A percentile compares a stretch with the other conserved stretches of the same genome.
Evolutionary conservation across 2,888 invertebrate species (phyloP).

Genomic region (Colletes collaris): DNA sequence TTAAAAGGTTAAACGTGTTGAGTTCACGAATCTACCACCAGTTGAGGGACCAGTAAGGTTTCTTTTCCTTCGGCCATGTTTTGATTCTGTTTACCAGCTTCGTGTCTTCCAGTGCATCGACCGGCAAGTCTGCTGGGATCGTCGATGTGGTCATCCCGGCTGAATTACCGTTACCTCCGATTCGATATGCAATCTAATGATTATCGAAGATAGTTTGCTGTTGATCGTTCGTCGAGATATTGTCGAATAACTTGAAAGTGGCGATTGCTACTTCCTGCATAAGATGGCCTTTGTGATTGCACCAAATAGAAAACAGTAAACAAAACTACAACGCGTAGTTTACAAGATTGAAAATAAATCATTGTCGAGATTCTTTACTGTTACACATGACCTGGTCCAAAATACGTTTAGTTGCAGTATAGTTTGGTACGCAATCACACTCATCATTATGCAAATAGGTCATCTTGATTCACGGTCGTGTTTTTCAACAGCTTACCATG

Average conservation of each 20-base stretch:
- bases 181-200: constrained; percentile 83
- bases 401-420: no score
- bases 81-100: constrained; percentile 87
- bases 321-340: constrained; percentile 74
- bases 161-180: constrained; percentile 66
- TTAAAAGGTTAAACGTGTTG: constrained; percentile 72
- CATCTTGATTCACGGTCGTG: no score
- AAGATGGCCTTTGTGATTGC: constrained; percentile 87
- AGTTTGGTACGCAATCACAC: background rate
- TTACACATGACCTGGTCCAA: no score
- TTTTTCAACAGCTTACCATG: no score
- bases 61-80: constrained; percentile 87
- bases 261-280: constrained; percentile 87
- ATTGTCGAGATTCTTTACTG: no score
- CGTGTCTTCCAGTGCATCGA: constrained; percentile 88
- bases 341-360: constrained; percentile 32
- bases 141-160: constrained; percentile 19
- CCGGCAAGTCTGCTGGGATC: constrained; percentile 84
- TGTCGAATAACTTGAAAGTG: constrained; percentile 84
- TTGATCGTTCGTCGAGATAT: constrained; percentile 66
- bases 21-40: constrained; percentile 87
- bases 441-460: no score
- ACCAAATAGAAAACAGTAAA: constrained; percentile 74
- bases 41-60: constrained; percentile 90
- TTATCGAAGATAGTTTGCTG: constrained; percentile 52